Conservation (phyloP, 2,888 invertebrate genomes). For the Tryphoninae sp. region DNA sequence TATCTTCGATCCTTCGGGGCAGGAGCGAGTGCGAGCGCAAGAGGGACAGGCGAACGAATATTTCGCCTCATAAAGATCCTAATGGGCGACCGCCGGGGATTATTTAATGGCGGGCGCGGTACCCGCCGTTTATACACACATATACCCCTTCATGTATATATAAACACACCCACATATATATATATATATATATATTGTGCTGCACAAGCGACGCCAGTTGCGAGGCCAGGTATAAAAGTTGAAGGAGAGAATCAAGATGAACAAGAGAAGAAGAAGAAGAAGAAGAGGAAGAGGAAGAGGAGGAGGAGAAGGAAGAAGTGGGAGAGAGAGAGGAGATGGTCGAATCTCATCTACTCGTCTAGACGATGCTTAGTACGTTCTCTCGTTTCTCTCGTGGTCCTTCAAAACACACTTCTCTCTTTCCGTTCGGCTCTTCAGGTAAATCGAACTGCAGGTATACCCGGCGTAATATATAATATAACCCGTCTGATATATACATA, state of each 20-base stretch:
- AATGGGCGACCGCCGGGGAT: slow-evolving; percentile 76
- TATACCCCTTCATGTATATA: not conserved
- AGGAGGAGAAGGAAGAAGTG: slow-evolving; percentile 15
- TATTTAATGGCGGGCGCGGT: slow-evolving; percentile 77
- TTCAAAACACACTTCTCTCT: slow-evolving; percentile 19
- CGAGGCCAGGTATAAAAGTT: slow-evolving; percentile 74
- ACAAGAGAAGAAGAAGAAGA: slow-evolving; percentile 12
- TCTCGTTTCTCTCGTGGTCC: slow-evolving; percentile 38
- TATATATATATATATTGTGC: slow-evolving; percentile 7
- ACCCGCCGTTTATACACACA: slow-evolving; percentile 30
- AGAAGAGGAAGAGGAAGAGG: slow-evolving; percentile 12
- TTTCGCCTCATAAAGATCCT: slow-evolving; percentile 78
- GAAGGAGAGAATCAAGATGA: slow-evolving; percentile 40
- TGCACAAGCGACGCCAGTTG: slow-evolving; percentile 50
- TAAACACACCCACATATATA: not conserved
- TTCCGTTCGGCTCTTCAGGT: slow-evolving; percentile 23
- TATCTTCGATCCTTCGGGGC: slow-evolving; percentile 47
- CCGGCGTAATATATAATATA: slow-evolving; percentile 39
- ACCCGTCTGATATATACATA: slow-evolving; percentile 32
- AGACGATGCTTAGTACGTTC: slow-evolving; percentile 32
- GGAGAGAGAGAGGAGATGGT: slow-evolving; percentile 14
- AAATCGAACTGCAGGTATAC: slow-evolving; percentile 60
- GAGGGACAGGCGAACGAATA: slow-evolving; percentile 69
- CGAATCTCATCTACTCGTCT: slow-evolving; percentile 55
- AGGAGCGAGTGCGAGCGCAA: slow-evolving; percentile 22